A percentile compares a stretch with the other conserved stretches of the same genome.
Conservation (phyloP, 2,797 vertebrate species). For the Petrocephalus schoutedeni region DNA sequence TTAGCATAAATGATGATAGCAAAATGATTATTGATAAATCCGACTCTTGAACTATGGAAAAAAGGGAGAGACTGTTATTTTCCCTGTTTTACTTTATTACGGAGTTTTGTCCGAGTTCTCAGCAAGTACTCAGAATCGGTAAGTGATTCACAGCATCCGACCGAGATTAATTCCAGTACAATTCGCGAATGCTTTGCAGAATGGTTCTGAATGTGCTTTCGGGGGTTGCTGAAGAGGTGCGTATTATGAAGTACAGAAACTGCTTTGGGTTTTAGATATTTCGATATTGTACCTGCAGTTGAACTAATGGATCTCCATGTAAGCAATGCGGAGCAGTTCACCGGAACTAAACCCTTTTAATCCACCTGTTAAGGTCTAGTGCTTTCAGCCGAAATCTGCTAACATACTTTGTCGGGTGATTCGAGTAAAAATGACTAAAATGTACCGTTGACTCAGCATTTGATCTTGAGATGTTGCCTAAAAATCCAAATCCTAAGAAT, state of each 20-base stretch:
- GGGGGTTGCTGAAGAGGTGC: too few relatives aligned
- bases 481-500: background rate
- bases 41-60: slow-evolving; percentile 54
- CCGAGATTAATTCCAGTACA: background rate
- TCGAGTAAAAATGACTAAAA: background rate
- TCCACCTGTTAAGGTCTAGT: background rate
- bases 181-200: background rate
- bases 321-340: background rate
- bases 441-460: background rate
- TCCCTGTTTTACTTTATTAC: slow-evolving; percentile 43
- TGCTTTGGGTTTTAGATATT: background rate
- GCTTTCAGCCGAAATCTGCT: background rate
- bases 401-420: background rate
- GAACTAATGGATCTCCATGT: background rate
- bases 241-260: background rate
- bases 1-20: slow-evolving; percentile 1
- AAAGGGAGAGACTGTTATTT: slow-evolving; percentile 42
- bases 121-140: slow-evolving; percentile 90
- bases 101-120: slow-evolving; percentile 55
- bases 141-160: slow-evolving; percentile 49
- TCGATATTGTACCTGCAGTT: background rate
- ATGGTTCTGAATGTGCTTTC: background rate
- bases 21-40: slow-evolving; percentile 38
- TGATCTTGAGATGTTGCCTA: background rate
- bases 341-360: background rate